Percentiles rank a stretch among this genome's conserved stretches.
These are phyloP conservation scores for Unio pictorum DNA, from an alignment of 2,888 invertebrate species.

Conservation along the genomic window DNA sequence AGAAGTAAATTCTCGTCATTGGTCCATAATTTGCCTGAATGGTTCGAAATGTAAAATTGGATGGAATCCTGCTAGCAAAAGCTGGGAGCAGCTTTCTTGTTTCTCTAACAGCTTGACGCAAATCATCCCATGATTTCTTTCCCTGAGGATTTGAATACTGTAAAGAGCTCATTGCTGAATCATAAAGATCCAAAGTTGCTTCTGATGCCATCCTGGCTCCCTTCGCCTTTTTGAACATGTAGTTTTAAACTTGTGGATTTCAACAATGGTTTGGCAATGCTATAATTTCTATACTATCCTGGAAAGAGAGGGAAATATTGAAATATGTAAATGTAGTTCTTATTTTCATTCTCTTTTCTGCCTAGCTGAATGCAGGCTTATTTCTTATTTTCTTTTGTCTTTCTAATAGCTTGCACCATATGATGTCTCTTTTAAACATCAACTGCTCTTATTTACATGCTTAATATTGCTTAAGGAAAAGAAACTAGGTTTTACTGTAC, in stretches of 20 bases:
- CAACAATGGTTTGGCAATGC: too few relatives aligned
- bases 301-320: background rate
- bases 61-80: constrained; percentile 64
- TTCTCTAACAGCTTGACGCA: constrained; percentile 66
- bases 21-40: constrained; percentile 49
- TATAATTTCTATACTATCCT: background rate
- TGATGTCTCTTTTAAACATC: too few relatives aligned
- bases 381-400: too few relatives aligned
- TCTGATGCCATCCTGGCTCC: constrained; percentile 49
- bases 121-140: constrained; percentile 65
- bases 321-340: too few relatives aligned
- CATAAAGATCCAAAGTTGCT: constrained; percentile 43
- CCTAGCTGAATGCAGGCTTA: too few relatives aligned
- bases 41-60: constrained; percentile 64
- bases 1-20: constrained; percentile 83
- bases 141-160: constrained; percentile 15
- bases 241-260: background rate
- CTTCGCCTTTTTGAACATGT: background rate
- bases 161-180: constrained; percentile 26
- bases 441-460: too few relatives aligned
- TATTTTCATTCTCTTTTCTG: too few relatives aligned
- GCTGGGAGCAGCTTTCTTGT: constrained; percentile 63
- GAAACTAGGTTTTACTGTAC: too few relatives aligned
- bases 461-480: too few relatives aligned
- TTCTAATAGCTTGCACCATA: too few relatives aligned